Percentiles rank a stretch among this genome's conserved stretches.
phyloP scores from a whole-genome alignment of 2,888 invertebrate genomes.

The Antheraea assamensis region DNA sequence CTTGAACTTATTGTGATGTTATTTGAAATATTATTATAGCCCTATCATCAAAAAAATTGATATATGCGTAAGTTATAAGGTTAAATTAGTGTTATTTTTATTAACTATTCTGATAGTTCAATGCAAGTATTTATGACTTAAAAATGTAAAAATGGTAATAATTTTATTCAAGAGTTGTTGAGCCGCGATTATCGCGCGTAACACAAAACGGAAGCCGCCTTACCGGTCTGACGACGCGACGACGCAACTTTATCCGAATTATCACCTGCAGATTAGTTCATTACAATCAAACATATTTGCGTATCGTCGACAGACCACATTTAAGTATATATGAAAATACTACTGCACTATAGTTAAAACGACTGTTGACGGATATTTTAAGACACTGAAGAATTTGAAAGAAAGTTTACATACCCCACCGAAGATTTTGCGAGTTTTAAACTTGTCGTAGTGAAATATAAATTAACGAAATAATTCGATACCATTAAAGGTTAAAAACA shows the following conservation, averaged over 20 bases:
- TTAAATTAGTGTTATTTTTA: background rate
- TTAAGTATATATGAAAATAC: background rate
- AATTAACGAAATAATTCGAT: slow-evolving; percentile 14
- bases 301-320: background rate
- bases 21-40: background rate
- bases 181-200: slow-evolving; percentile 35
- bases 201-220: slow-evolving; percentile 49
- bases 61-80: background rate
- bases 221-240: slow-evolving; percentile 47
- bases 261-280: slow-evolving; percentile 47
- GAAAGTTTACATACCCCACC: slow-evolving; percentile 18
- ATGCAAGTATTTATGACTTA: slow-evolving; percentile 12
- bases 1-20: background rate
- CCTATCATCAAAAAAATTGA: background rate
- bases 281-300: slow-evolving; percentile 34
- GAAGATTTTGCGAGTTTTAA: background rate
- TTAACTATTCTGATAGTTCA: background rate
- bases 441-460: background rate
- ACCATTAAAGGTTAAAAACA: slow-evolving; percentile 19
- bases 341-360: background rate
- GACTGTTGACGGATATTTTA: background rate
- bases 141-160: slow-evolving; percentile 11
- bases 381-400: background rate
- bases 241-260: slow-evolving; percentile 30
- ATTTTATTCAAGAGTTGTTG: slow-evolving; percentile 22